A percentile compares a stretch with the other conserved stretches of the same genome.
Evolutionary conservation across 2,888 invertebrate species (phyloP).

Genomic region (Pherbina coryleti): DNA sequence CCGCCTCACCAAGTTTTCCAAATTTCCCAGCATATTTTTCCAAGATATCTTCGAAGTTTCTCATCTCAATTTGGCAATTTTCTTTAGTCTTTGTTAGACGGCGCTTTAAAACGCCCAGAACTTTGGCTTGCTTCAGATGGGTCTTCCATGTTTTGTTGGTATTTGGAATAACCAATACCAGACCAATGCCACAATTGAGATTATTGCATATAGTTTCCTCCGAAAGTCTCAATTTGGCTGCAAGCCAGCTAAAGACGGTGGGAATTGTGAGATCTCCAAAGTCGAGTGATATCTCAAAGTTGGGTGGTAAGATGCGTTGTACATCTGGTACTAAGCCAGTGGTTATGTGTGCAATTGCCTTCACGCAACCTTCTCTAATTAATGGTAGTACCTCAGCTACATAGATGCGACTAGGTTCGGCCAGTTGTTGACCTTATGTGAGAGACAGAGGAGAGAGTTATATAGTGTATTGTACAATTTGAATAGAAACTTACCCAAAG

Average conservation of each 20-base stretch:
- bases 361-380: constrained; percentile 76
- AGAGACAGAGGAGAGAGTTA: constrained; percentile 12
- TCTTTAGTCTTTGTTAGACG: constrained; percentile 42
- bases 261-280: constrained; percentile 80
- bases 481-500: constrained; percentile 72
- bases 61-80: constrained; percentile 70
- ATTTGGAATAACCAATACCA: constrained; percentile 81
- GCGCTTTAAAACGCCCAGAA: constrained; percentile 70
- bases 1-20: constrained; percentile 54
- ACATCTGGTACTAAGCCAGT: constrained; percentile 93
- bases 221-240: constrained; percentile 79
- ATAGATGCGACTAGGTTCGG: constrained; percentile 91
- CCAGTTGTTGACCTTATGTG: constrained; percentile 80
- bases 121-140: constrained; percentile 66
- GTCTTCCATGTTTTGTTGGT: constrained; percentile 70
- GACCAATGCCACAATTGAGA: constrained; percentile 96
- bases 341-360: constrained; percentile 93
- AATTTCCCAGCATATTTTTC: constrained; percentile 66
- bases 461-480: neutral
- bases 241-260: constrained; percentile 90
- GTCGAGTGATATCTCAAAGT: constrained; percentile 77
- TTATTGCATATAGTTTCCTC: constrained; percentile 87
- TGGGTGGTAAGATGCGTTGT: constrained; percentile 82
- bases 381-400: constrained; percentile 81
- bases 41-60: constrained; percentile 79